These are phyloP conservation scores for Meloidogyne hapla DNA, from an alignment of 1,140 invertebrate species.

Conservation along the genomic window DNA sequence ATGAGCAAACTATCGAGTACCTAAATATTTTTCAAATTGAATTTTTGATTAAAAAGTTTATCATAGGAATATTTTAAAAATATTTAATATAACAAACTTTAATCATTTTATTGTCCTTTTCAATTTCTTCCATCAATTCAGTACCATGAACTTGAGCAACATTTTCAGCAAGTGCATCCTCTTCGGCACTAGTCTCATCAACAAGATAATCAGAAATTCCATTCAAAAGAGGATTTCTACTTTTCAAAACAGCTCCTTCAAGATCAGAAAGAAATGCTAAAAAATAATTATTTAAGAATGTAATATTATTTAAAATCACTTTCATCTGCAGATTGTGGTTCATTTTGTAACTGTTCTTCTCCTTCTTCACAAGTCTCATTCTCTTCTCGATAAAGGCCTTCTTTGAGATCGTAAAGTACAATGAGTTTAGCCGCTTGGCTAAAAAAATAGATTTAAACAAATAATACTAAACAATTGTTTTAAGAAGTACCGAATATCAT, in stretches of 20 bases:
- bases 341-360: not conserved
- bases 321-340: not conserved
- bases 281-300: not conserved
- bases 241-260: constrained; percentile 71
- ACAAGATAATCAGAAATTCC: constrained; percentile 98
- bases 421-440: constrained; percentile 86
- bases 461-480: constrained; percentile 79
- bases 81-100: no score
- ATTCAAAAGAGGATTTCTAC: constrained; percentile 89
- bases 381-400: constrained; percentile 75
- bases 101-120: constrained; percentile 77
- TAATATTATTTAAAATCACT: not conserved
- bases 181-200: constrained; percentile 95
- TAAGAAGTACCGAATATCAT: constrained; percentile 38
- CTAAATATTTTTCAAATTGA: not conserved
- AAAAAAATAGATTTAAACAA: constrained; percentile 64
- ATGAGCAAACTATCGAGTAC: constrained; percentile 77
- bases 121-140: constrained; percentile 69
- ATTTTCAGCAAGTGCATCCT: constrained; percentile 73
- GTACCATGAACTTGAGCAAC: constrained; percentile 67
- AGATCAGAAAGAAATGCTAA: constrained; percentile 38
- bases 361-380: constrained; percentile 60
- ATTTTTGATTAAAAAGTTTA: constrained; percentile 63
- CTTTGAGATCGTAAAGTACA: constrained; percentile 83
- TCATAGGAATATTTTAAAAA: no score